Evolutionary conservation across 2,888 invertebrate genomes (phyloP), one percentile per base, ranked within the genome.

Genomic region (Caenorhabditis uteleia): DNA sequence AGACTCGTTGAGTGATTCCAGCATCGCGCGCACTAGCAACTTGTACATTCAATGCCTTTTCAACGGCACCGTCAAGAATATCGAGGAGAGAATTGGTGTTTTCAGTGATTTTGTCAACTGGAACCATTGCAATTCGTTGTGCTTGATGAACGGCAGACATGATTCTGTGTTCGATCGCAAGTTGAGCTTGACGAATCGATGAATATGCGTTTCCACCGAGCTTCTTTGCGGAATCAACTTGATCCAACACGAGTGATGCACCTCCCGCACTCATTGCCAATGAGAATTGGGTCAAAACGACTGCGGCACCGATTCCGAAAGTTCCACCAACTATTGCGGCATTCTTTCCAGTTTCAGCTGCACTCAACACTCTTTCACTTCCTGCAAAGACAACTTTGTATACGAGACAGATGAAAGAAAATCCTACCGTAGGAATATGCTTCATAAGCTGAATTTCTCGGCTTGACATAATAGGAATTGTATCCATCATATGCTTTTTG

Each of bases 261-360:
- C 69, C 64, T 14, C 64, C 67, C 12, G 67, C 67, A 27, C 62
- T 55, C 43, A 72, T 29, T 4, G 69, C 58, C 44, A 72, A 50
- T 3, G 61, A 64, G 38, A 72, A 59, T 57, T 74, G 70, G 14
- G 70, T 59, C n/a, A 66, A 56, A 8, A 74, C 65, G 12, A 74
- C 74, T 14, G 59, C 65, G 12, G 70, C 59, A 20, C 74, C 74
- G 42, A 74, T 61, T 16, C 68, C 67, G 25, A 70, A 56, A 21
- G 70, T 70, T 46, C 61, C 61, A 14, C 60, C 53, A 14, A 66
- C 60, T 23, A 70, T 58, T 1, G 67, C 67, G 7, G 58, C 67
- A 21, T 67, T 46, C 43, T 64, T 67, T n/a, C 62, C 53, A 4
- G 48, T 60, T 36, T 59, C 62, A 6, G 65, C 45, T 5, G 59